Evolutionary conservation across 2,888 invertebrate genomes (phyloP).

Genomic region (Acanthosepion esculentum): DNA sequence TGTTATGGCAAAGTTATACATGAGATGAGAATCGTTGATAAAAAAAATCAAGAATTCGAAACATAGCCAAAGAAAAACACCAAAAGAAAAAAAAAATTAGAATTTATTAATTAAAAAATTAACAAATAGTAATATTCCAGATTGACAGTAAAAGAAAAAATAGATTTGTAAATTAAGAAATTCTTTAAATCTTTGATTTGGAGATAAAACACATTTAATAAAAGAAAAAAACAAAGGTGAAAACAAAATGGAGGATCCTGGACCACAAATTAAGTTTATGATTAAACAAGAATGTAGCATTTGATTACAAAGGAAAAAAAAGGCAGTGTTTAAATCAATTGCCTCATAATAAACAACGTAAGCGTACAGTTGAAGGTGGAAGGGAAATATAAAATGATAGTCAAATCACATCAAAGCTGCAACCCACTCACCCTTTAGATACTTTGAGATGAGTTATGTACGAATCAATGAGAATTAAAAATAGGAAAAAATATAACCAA

Average conservation of each 20-base stretch:
- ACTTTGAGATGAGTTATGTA: background rate
- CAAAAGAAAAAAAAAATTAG: background rate
- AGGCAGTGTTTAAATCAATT: background rate
- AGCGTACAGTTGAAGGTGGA: background rate
- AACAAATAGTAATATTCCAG: background rate
- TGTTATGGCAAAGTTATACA: background rate
- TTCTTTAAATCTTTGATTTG: background rate
- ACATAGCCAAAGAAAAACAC: background rate
- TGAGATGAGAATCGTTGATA: background rate
- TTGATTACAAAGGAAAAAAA: background rate
- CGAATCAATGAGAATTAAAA: background rate
- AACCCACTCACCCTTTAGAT: background rate
- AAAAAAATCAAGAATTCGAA: background rate
- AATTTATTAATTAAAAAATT: slow-evolving; percentile 21
- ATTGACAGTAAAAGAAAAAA: background rate
- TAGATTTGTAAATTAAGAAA: background rate
- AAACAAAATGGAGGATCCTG: slow-evolving; percentile 17
- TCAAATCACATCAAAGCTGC: background rate
- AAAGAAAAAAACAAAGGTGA: no score
- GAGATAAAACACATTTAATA: no score
- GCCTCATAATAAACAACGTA: background rate
- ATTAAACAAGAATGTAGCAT: background rate
- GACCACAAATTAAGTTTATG: slow-evolving; percentile 10
- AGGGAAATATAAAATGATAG: background rate
- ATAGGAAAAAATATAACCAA: background rate